A percentile compares a stretch with the other conserved stretches of the same genome.
Evolutionary conservation across 1,140 invertebrate species (phyloP).

Genomic region (Chymomyza costata): DNA sequence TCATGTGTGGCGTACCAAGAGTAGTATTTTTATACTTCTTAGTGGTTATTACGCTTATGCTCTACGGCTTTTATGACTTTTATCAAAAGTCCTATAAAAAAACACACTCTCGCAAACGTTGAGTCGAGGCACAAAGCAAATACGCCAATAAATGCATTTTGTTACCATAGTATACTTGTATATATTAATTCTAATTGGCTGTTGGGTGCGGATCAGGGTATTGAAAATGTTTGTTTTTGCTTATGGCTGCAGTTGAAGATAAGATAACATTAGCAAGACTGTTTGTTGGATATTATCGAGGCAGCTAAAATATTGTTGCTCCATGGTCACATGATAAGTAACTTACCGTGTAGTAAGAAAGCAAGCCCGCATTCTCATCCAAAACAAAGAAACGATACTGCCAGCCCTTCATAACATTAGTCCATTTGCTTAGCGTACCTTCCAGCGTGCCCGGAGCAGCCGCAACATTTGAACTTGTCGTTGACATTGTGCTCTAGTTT

Average conservation of each 20-base stretch:
- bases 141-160: no score
- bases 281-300: no score
- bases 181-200: no score
- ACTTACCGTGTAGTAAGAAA: conserved; percentile 98
- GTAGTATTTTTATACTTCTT: conserved; percentile 76
- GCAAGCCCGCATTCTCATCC: conserved; percentile 94
- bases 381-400: conserved; percentile 99
- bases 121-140: no score
- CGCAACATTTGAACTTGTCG: no score
- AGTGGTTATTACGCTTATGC: conserved; percentile 80
- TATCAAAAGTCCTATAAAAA: conserved; percentile 78
- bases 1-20: conserved; percentile 27
- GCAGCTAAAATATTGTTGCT: conserved; percentile 8
- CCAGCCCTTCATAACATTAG: conserved; percentile 99
- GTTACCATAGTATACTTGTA: no score
- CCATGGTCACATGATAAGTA: conserved; percentile 7
- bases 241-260: no score
- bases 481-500: no score
- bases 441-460: conserved; percentile 83
- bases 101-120: conserved; percentile 5
- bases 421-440: conserved; percentile 99
- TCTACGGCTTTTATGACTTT: conserved; percentile 84
- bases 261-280: no score
- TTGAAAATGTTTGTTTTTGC: no score
- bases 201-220: no score